Base-by-base conservation (phyloP, 2,888 invertebrate species). In the Dolomedes plantarius region DNA sequence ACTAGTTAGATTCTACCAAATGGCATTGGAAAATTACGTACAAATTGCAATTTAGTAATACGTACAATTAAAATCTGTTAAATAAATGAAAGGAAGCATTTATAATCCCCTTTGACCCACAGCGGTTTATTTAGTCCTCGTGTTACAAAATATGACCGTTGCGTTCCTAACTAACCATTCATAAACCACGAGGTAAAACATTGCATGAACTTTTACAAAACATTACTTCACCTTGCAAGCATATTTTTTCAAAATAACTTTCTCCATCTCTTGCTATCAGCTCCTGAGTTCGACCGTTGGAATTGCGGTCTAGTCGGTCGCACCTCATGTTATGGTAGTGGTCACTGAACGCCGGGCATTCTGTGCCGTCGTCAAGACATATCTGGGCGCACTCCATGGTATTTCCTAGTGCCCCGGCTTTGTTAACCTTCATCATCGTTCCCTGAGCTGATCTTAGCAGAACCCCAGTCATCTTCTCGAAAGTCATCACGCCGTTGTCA, bases 231-330 rank as follows among this genome's bases (percentile, higher is more conserved):
- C 92, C 91, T 89, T 90, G 89, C 2, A 92, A 89, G 87, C 92
- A 92, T 71, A 92, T 91, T 87, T 92, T 92, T 89, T 92, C 92
- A 89, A 91, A 92, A 89, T 92, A 92, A 83, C 91, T 91, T 87
- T 91, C 91, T 31, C 91, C 92, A 68, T 91, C 91, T 56, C 91
- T 88, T 2, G 90, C 89, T 5, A 91, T 90, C 46, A 92, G 89
- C 41, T 92, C 91, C 69, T 90, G 90, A 7, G 90, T 90, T 46
- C 92, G 89, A 1, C 90, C 90, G 81, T 92, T 92, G 2, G 92
- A 91, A 89, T 92, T 92, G 46, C 92, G 89, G 88, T 92, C 92
- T 76, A 92, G 89, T 88, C 91, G 91, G 88, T 91, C 91, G 88
- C 92, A 92, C 74, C 91, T 89, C 90, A 91, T 91, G 62, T 90